Evolutionary conservation across 1,140 invertebrate genomes (phyloP), one percentile per base, ranked within the genome.

Genomic region (Brachionus plicatilis): DNA sequence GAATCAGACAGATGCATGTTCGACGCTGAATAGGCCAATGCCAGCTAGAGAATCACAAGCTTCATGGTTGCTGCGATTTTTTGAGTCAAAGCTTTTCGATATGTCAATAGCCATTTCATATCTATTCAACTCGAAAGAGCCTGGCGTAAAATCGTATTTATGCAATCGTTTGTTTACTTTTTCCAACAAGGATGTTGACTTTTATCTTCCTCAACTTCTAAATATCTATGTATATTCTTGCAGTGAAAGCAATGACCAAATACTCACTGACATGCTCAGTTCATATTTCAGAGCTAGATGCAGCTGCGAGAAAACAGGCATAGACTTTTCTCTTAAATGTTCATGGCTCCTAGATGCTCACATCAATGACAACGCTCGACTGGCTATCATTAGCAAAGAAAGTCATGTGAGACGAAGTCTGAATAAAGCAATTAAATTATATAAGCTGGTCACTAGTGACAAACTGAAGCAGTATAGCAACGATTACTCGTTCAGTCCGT

Each of bases 181-280:
- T 90, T 92, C 93, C 33, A 92, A 95, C 88, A 91, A 92, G 85
- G 95, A 98, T 86, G 95, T 98, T 45, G 96, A 99, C 90, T 97
- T 98, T 89, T 99, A 98, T 91, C 92, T 99, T 87, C 97, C 97
- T 53, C 97, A 99, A 90, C 89, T 99, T 87, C 94, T 98, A 86
- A 96, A 95, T 87, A 96, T 99, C 95, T 99, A 98, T 88, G 95
- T 98, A 90, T 96, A 98, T 90, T 96, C 97, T 92, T 93, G 94
- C 86, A 98, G 91, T 70, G 47, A 68, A 68, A 47, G 4, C 9
- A 83, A 33, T 20, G 60, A 83, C 9, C 56, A 83, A 50, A 29
- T 43, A 50, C 27, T 83, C 9, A 41, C 60, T 37, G 50, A 79
- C 6, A 56, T 79, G 47, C 9, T 60, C 33, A 33, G 33, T 60